Conservation (phyloP, 2,888 invertebrate species). For the Zaprionus bogoriensis region DNA sequence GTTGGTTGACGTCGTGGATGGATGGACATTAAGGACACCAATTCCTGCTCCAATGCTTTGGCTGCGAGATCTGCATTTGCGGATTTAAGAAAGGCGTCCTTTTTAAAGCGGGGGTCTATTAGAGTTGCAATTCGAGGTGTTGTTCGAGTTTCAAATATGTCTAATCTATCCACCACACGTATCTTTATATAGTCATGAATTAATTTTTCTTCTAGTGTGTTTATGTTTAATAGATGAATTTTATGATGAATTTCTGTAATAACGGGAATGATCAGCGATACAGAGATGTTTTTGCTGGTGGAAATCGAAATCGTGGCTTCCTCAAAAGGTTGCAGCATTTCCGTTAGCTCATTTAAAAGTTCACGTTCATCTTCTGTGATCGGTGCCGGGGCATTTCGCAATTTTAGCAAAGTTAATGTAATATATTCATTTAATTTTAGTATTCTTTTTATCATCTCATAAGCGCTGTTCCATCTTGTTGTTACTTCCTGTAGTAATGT, state of each 20-base stretch:
- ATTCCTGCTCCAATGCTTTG: slow-evolving; percentile 20
- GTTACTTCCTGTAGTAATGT: slow-evolving; percentile 16
- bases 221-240: slow-evolving; percentile 6
- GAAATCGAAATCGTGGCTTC: too few relatives aligned
- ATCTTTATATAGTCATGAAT: neutral
- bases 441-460: slow-evolving; percentile 12
- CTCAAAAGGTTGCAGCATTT: too few relatives aligned
- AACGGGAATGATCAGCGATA: slow-evolving; percentile 16
- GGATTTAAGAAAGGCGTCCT: neutral
- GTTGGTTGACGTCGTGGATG: slow-evolving; percentile 5
- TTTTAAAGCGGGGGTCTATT: slow-evolving; percentile 16
- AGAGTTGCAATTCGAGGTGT: slow-evolving; percentile 8
- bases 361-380: neutral
- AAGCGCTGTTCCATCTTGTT: slow-evolving; percentile 20
- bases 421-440: slow-evolving; percentile 5
- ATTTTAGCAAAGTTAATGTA: slow-evolving; percentile 2
- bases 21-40: neutral
- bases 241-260: slow-evolving; percentile 18
- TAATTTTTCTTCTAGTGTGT: neutral
- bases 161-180: neutral
- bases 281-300: too few relatives aligned
- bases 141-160: neutral
- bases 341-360: slow-evolving; percentile 9
- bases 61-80: slow-evolving; percentile 17
- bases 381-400: neutral